Evolutionary conservation across 1,140 invertebrate species (phyloP), one percentile per base, ranked within the genome.

Genomic region (Leptinotarsa texana): DNA sequence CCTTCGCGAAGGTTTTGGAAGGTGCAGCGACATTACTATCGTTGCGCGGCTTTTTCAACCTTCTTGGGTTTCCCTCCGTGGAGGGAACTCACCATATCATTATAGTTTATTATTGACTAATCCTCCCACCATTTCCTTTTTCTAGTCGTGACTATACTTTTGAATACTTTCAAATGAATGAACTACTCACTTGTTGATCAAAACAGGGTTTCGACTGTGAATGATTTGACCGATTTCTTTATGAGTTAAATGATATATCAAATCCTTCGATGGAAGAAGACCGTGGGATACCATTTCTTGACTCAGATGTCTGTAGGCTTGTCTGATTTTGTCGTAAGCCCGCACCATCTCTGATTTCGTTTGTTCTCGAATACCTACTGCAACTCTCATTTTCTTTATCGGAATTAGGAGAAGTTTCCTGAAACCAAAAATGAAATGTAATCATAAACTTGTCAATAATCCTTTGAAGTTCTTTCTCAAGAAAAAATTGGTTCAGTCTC

Each of bases 211-310:
- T 57, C 88, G 82, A 2, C 85, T 88, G 6, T 84, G 66, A 3
- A 94, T 83, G 0, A 94, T 85, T 48, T 85, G 78, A 17, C 84
- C 84, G 15, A 95, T 87, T 85, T 96, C 94, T 51, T 87, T 76
- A 42, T 90, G 85, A 2, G 91, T 91, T 66, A 96, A 86, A 83
- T 89, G 93, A 82, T 90, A 94, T 27, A 95, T 83, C 0, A 95
- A 84, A 27, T 92, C 88, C 18, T 82, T 78, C 63, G 91, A 87
- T 0, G 93, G 93, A 17, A 96, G 77, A 15, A 88, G 85, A 75
- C 91, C 91, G 76, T 92, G 87, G 2, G 81, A 76, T 0, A 89
- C 87, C 85, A 95, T 87, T 22, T 89, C 76, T 17, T 86, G 77
- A 0, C 87, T 92, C 4, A 95, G 82, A 57, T 84, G 82, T 57